Conservation (phyloP, 2,113 vertebrate genomes). For the Axis porcinus region DNA sequence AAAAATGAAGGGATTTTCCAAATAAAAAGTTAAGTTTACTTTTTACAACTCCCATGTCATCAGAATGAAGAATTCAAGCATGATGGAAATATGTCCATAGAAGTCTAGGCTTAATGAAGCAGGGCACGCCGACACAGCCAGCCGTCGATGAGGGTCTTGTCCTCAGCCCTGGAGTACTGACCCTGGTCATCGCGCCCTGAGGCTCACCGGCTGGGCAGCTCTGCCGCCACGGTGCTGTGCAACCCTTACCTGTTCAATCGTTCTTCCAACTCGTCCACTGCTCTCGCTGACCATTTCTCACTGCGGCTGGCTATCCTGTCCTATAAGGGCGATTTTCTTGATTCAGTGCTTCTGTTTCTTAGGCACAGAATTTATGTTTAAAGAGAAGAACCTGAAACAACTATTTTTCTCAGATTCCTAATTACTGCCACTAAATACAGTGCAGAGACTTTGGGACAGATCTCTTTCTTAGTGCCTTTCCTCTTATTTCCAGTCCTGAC, state of each 20-base stretch:
- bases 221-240: neutral
- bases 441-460: neutral
- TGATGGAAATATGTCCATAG: neutral
- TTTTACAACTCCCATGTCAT: neutral
- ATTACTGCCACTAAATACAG: neutral
- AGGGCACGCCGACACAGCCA: neutral
- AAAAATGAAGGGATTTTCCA: neutral
- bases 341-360: neutral
- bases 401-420: neutral
- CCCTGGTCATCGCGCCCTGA: accelerated
- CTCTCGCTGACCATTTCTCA: neutral
- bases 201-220: accelerated
- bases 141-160: neutral
- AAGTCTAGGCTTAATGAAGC: neutral
- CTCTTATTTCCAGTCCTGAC: neutral
- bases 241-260: neutral
- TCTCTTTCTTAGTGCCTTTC: neutral
- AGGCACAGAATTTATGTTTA: neutral
- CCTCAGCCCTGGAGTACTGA: accelerated
- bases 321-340: neutral
- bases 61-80: neutral
- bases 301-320: neutral
- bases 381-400: neutral
- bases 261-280: neutral
- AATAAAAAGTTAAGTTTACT: neutral